phyloP scores from a whole-genome alignment of 2,113 vertebrate genomes.

The Zosterops japonicus region DNA sequence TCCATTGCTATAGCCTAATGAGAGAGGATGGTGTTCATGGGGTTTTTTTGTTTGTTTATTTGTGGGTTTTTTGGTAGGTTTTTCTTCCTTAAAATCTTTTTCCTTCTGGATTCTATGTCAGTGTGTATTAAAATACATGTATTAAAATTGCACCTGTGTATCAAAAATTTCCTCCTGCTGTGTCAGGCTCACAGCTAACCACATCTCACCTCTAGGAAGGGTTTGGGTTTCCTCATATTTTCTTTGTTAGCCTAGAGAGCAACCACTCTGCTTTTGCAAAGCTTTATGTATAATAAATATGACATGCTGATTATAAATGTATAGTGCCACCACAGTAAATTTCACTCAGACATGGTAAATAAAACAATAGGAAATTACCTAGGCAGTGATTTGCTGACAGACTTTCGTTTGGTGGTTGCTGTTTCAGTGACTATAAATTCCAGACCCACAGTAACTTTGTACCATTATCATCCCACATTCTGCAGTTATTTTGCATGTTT shows the following conservation, averaged over 20 bases:
- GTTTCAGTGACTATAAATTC: background rate
- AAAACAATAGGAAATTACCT: constrained; percentile 10
- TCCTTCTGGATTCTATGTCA: background rate
- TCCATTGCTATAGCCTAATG: background rate
- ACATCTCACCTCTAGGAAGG: background rate
- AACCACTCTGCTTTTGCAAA: background rate
- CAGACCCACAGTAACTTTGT: background rate
- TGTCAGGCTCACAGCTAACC: background rate
- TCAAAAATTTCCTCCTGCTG: background rate
- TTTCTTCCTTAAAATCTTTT: background rate
- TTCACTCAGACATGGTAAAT: background rate
- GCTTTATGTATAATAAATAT: background rate
- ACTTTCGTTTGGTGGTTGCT: background rate
- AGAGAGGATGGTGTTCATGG: background rate
- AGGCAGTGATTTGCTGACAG: background rate
- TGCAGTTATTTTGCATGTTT: background rate
- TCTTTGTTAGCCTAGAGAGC: background rate
- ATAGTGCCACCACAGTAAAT: background rate
- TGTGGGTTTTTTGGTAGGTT: background rate
- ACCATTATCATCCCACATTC: background rate
- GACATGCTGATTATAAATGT: background rate
- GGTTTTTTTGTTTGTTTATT: background rate
- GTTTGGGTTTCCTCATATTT: background rate
- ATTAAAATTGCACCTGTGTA: background rate
- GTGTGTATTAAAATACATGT: background rate